A percentile compares a stretch with the other conserved stretches of the same genome.
Evolutionary conservation across 2,113 vertebrate genomes (phyloP).

Genomic region (Callionymus lyra): DNA sequence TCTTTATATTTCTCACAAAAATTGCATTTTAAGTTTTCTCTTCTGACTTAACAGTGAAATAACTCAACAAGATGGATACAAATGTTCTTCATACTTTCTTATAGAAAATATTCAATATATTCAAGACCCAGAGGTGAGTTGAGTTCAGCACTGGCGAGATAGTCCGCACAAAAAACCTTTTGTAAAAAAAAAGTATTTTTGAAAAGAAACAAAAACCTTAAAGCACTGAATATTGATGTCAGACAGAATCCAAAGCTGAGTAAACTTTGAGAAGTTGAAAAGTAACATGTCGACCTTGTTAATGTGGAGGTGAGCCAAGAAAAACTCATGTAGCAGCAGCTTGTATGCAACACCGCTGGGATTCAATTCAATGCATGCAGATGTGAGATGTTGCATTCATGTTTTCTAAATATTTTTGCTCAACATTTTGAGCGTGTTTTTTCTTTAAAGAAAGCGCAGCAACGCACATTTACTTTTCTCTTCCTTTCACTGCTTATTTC

Average conservation of each 20-base stretch:
- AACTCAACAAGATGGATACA: too few species aligned
- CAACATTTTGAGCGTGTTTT: slow-evolving; percentile 32
- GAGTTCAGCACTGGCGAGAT: neutral
- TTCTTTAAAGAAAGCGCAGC: slow-evolving; percentile 39
- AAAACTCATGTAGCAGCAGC: slow-evolving; percentile 55
- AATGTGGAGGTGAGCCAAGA: slow-evolving; percentile 25
- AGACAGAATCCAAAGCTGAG: slow-evolving; percentile 27
- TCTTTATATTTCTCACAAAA: too few species aligned
- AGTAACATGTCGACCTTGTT: slow-evolving; percentile 35
- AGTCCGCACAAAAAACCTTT: slow-evolving; percentile 17
- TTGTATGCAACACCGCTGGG: slow-evolving; percentile 31
- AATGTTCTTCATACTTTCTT: too few species aligned
- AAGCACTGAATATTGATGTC: slow-evolving; percentile 45
- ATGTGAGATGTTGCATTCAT: slow-evolving; percentile 40
- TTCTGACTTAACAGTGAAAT: too few species aligned
- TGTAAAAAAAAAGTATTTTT: too few species aligned
- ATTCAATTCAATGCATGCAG: slow-evolving; percentile 45
- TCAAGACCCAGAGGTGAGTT: too few species aligned
- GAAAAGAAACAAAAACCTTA: slow-evolving; percentile 34
- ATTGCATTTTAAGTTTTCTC: too few species aligned
- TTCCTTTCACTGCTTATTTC: slow-evolving; percentile 8
- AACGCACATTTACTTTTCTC: slow-evolving; percentile 15
- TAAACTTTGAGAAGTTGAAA: slow-evolving; percentile 16
- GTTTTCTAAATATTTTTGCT: slow-evolving; percentile 37
- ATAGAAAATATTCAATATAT: too few species aligned